Base-by-base conservation (phyloP, 2,113 vertebrate genomes). In the Ctenodactylus gundi region DNA sequence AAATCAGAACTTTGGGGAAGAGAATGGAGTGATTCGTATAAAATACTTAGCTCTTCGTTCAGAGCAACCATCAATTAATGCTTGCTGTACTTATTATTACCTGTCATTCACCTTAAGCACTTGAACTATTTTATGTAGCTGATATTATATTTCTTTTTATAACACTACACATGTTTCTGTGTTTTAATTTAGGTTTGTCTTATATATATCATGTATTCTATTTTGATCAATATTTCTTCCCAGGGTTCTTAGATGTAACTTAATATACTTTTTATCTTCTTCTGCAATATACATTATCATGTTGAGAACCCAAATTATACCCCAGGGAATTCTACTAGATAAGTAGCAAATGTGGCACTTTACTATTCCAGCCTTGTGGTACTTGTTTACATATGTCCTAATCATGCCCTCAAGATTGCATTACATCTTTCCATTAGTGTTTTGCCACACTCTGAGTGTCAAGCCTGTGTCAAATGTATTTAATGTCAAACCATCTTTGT, bases 211-310 rank as follows among this genome's bases (percentile, higher is more conserved):
- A 0, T 58, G 7, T 62, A 39, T 77, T 90, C 96, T 72, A 51
- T 85, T 82, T 55, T 85, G n/a, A 73, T n/a, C 23, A 81, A 27
- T 62, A 39, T 82, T 93, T 25, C 39, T 87, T 80, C 29, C 57
- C 20, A 36, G 36, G 34, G 68, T 93, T 93, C 88, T 94, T 84
- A 39, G 53, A 46, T 77, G 75, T 86, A 83, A 80, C 51, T 67
- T 85, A 62, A 86, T 65, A 49, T 95, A 58, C 75, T 62, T 90
- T 81, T 91, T 13, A 29, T 86, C 60, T 73, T n/a, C 76, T 95
- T 91, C 72, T 73, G 34, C 64, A 55, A 60, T 85, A 36, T 68
- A 39, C 10, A 3, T 65, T 29, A 57, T 88, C 75, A 53, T 60
- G 36, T 60, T 85, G n/a, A 87, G 80, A 76, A 85, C 44, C 17